Evolutionary conservation across 2,888 invertebrate species (phyloP).

Genomic region (Nematopogon swammerdamellus): DNA sequence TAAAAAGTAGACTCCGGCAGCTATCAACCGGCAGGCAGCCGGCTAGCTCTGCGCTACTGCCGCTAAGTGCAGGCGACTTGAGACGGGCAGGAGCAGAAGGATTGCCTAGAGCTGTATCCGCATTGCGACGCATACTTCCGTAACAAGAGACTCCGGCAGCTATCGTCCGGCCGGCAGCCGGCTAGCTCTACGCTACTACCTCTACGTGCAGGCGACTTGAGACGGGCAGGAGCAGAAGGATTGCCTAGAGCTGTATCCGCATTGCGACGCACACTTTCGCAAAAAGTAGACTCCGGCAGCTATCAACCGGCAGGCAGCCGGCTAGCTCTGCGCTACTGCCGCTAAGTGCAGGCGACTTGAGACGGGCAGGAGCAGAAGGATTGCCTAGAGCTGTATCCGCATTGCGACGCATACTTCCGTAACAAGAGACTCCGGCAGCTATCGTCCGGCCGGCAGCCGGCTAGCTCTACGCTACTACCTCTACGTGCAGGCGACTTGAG

Average conservation of each 20-base stretch:
- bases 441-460: constrained; percentile 66
- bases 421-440: constrained; percentile 71
- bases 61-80: constrained; percentile 78
- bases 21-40: constrained; percentile 69
- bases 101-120: constrained; percentile 66
- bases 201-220: constrained; percentile 76
- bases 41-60: constrained; percentile 71
- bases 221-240: constrained; percentile 80
- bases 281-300: constrained; percentile 46
- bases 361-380: constrained; percentile 80
- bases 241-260: constrained; percentile 63
- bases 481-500: constrained; percentile 77
- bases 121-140: constrained; percentile 66
- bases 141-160: constrained; percentile 67
- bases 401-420: constrained; percentile 65
- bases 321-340: constrained; percentile 71
- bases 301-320: constrained; percentile 66
- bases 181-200: constrained; percentile 71
- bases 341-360: constrained; percentile 76
- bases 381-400: constrained; percentile 63
- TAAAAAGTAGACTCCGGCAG: constrained; percentile 41
- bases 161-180: constrained; percentile 69
- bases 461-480: constrained; percentile 72
- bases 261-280: constrained; percentile 69
- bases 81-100: constrained; percentile 77